Evolutionary conservation across 2,888 invertebrate genomes (phyloP), one percentile per base, ranked within the genome.

Genomic region (Polymixis flavicincta): DNA sequence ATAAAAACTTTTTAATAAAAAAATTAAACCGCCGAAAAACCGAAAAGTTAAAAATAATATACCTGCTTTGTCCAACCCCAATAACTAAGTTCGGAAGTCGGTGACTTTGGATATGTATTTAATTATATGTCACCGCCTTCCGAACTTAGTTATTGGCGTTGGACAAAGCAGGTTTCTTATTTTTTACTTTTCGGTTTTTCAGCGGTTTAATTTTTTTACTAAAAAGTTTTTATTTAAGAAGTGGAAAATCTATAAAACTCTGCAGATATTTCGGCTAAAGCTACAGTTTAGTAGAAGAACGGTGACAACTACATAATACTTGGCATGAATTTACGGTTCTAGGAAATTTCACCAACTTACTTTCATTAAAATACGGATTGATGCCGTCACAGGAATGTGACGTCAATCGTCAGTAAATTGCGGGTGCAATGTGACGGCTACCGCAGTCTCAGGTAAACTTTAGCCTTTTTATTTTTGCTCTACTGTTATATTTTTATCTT

Each of bases 401-500:
- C 42, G 42, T 45, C 11, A 45, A 13, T 1, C 42, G 42, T 45
- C 11, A 11, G 42, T 45, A 22, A 22, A 59, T 28, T 28, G 17
- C 25, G 2, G 14, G 2, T 8, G 37, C 37, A 22, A 17, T 61
- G 17, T n/a, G 42, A 1, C 17, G 6, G 37, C n/a, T 9, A 61
- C 1, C 2, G 17, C 9, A n/a, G 17, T 37, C n/a, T 61, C n/a
- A 5, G n/a, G 17, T 8, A 25, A 42, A 0, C 13, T 60, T 11
- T 19, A 19, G 19, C 13, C 19, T 19, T 0, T 1, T 17, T 45
- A 17, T 37, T 37, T 28, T 74, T 48, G 5, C 57, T 22, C 48
- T 13, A 28, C 4, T 14, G 5, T 52, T 54, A 55, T 57, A 54
- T 68, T 63, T 71, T 70, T 76, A 73, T 74, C 78, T 93, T 93